Percentiles rank a stretch among this genome's conserved stretches.
These are phyloP conservation scores for Athalia cordata DNA, from an alignment of 2,888 invertebrate species.

Conservation along the genomic window DNA sequence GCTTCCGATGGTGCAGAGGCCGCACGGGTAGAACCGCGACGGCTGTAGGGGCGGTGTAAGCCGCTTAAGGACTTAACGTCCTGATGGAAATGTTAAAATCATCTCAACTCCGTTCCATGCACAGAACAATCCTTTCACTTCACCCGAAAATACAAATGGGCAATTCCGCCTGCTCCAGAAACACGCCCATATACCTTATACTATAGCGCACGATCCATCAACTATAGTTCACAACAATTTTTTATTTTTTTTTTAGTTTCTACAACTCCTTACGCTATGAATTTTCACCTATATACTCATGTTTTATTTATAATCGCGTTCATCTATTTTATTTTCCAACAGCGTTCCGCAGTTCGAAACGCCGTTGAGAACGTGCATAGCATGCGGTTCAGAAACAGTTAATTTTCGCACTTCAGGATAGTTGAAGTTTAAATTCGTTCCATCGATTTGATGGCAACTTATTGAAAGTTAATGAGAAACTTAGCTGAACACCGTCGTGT, in stretches of 20 bases:
- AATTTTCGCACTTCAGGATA: no score
- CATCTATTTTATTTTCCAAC: no score
- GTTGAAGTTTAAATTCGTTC: not conserved
- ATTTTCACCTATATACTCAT: no score
- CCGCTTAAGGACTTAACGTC: constrained; percentile 70
- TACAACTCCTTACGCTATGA: no score
- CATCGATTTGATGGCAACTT: not conserved
- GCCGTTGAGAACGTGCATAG: no score
- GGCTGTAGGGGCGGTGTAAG: constrained; percentile 57
- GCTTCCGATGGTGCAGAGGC: not conserved
- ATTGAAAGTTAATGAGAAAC: constrained; percentile 8
- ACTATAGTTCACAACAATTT: no score
- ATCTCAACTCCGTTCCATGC: constrained; percentile 50
- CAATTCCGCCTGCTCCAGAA: not conserved
- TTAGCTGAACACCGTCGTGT: not conserved
- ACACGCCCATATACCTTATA: not conserved
- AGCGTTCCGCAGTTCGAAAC: no score
- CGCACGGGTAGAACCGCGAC: constrained; percentile 23
- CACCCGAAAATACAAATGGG: constrained; percentile 16
- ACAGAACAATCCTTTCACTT: constrained; percentile 36
- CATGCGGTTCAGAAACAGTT: no score
- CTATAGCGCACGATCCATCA: not conserved
- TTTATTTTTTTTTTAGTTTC: no score
- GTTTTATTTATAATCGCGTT: no score
- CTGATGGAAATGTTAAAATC: constrained; percentile 68